Evolutionary conservation across 2,888 invertebrate genomes (phyloP).

Genomic region (Melipona bicolor): DNA sequence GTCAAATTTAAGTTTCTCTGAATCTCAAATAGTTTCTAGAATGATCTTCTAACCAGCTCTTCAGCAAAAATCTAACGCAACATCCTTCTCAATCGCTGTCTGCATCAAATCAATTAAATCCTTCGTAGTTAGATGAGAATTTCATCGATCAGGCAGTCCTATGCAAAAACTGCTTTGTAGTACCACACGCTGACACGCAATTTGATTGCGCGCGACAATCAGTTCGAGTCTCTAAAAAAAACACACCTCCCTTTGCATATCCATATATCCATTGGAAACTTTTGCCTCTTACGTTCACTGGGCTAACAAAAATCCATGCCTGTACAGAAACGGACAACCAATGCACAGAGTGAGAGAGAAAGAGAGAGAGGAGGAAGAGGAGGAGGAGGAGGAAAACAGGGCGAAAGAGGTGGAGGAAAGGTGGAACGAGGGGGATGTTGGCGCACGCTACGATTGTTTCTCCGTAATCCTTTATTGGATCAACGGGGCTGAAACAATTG

Average conservation of each 20-base stretch:
- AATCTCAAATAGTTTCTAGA: too few relatives aligned
- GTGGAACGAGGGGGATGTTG: conserved; percentile 43
- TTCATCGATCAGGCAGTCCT: conserved; percentile 21
- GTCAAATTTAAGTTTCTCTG: too few relatives aligned
- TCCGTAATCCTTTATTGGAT: conserved; percentile 84
- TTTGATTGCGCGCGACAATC: conserved; percentile 20
- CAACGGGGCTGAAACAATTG: conserved; percentile 84
- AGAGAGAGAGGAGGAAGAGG: not conserved
- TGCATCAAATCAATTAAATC: conserved; percentile 17
- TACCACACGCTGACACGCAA: not conserved
- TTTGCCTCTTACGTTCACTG: conserved; percentile 55
- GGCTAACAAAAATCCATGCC: conserved; percentile 66
- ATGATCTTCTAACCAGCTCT: too few relatives aligned
- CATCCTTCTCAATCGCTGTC: not conserved
- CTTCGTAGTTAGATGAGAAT: conserved; percentile 8
- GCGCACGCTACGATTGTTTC: conserved; percentile 81
- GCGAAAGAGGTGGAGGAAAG: conserved; percentile 4
- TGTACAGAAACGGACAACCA: conserved; percentile 40
- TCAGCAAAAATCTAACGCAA: too few relatives aligned
- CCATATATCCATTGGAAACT: conserved; percentile 58
- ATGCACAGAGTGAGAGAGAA: not conserved
- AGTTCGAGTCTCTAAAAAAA: conserved; percentile 6
- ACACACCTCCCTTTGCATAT: not conserved
- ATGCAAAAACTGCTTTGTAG: conserved; percentile 18
- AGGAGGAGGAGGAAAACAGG: not conserved